Base-by-base conservation (phyloP, 2,113 vertebrate species). In the Turnix velox region DNA sequence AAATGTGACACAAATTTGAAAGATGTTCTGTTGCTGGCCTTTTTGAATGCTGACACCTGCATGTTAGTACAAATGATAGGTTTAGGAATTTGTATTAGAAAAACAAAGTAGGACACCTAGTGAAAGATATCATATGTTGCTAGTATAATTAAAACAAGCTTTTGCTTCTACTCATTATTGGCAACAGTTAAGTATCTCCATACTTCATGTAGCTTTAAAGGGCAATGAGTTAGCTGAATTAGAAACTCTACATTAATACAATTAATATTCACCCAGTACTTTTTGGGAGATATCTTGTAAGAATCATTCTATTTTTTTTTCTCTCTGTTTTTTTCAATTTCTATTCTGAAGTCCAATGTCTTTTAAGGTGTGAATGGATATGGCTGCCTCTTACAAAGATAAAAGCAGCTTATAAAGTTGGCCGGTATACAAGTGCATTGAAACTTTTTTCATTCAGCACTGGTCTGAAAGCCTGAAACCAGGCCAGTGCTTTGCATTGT, bases 221-320 rank as follows among this genome's bases (percentile, higher is more conserved):
- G 65, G 45, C 74, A 92, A 66, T 46, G 78, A 87, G 62, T 95
- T 95, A 91, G 63, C 75, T 57, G 79, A 75, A 57, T 82, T 88
- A 73, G 73, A 67, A 78, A 66, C 24, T 31, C 30, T 57, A 33
- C 28, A 15, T 84, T 61, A 54, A 19, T 75, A 51, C 22, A 57
- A n/a, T 68, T 76, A 76, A 68, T 58, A 81, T 9, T 73, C 51
- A 25, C 55, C 22, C 8, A 40, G 7, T 42, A 31, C 33, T n/a
- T 30, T 84, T 43, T 51, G 67, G 65, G 31, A 61, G 20, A 43
- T 77, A 39, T 62, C 61, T 35, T 71, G 43, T 61, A 42, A 90
- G 66, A 81, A 55, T n/a, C 40, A 51, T 46, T 90, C 35, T 42
- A 37, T 1, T 40, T 37, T 59, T 52, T 62, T 20, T 5, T 35